Base-by-base conservation (phyloP, 1,140 invertebrate genomes). In the Heliconius nattereri region DNA sequence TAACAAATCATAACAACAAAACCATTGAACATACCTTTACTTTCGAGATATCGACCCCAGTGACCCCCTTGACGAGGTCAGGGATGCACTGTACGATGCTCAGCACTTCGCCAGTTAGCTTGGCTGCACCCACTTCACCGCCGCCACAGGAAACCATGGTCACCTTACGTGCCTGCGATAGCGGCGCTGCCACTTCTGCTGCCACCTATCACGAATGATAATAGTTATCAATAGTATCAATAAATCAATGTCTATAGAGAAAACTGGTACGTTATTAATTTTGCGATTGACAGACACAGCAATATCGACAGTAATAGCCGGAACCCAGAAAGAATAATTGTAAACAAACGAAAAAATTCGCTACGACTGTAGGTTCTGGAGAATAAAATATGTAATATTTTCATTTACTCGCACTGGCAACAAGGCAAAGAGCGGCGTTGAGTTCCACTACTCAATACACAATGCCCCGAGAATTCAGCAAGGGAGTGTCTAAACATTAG, bases 111-210 rank as follows among this genome's bases (percentile, higher is more conserved):
- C 97, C 97, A 1, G 98, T 99, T 71, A 99, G 93, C 94, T 99
- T 99, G 80, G 98, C 96, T 5, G 98, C 98, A 60, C 98, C 98
- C 49, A 99, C 95, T 72, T 98, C 97, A 76, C 98, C 98, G 81
- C 96, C 96, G n/a, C 98, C 98, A 85, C 97, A 98, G 3, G 98
- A 98, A 11, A 99, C 97, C 98, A 98, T 99, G 19, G 97, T 98
- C 84, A 99, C 97, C 94, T 98, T 99, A 91, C 98, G 98, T 3
- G 97, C 96, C 92, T 99, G 98, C 7, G 98, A 98, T 72, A 99
- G 92, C 23, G 98, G 98, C 66, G 98, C 98, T 52, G 98, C 98
- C 72, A 99, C 97, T 95, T 99, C 99, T 49, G 98, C 98, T 45
- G 98, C 98, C 88, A 99, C 95, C 98, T 99, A 83, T 29, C 23